phyloP scores from a whole-genome alignment of 2,888 invertebrate species.

The Leuctra nigra region DNA sequence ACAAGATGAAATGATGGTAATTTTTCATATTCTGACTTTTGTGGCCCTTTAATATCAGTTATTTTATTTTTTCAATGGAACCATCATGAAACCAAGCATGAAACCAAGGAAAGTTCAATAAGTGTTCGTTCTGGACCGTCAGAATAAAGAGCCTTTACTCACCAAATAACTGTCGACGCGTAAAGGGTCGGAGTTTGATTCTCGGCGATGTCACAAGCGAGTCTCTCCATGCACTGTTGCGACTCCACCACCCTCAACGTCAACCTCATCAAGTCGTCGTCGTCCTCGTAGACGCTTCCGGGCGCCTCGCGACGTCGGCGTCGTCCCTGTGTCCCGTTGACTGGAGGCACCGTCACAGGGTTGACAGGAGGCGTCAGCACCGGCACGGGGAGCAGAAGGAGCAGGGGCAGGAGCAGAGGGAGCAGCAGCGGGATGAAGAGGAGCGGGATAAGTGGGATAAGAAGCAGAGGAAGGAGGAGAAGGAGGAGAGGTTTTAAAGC shows the following conservation, averaged over 20 bases:
- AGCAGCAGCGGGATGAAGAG: background rate
- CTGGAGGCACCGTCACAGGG: background rate
- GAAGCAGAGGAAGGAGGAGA: background rate
- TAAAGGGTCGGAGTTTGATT: background rate
- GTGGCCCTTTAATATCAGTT: no score
- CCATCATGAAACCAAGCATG: no score
- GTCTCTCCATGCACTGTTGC: constrained; percentile 2
- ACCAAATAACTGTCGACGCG: background rate
- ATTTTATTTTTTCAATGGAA: no score
- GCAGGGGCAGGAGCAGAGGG: background rate
- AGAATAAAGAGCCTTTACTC: background rate
- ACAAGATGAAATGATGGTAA: no score
- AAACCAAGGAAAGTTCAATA: no score
- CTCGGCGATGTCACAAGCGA: background rate
- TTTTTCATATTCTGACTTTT: no score
- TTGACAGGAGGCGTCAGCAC: background rate
- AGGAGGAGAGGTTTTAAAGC: no score
- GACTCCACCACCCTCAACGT: background rate
- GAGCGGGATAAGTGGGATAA: background rate
- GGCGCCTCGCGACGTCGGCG: background rate
- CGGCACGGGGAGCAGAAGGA: background rate
- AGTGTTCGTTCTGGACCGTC: no score
- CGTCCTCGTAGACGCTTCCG: background rate
- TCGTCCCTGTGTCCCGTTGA: background rate
- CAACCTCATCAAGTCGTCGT: background rate